Conservation (phyloP, 2,888 invertebrate species). For the Cephus pygmeus region DNA sequence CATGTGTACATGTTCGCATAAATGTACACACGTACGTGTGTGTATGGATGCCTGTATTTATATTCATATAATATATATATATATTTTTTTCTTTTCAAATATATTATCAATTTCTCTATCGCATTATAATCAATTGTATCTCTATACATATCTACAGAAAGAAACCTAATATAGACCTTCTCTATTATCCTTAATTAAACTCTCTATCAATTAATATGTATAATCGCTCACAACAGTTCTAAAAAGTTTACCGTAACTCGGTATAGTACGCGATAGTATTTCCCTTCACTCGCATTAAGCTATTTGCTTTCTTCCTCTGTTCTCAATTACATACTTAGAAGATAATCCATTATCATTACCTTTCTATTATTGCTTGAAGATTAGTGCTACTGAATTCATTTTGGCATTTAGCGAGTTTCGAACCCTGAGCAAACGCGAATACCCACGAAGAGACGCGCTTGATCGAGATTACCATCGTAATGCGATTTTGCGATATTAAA, state of each 20-base stretch:
- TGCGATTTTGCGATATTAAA: conserved; percentile 4
- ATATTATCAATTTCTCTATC: conserved; percentile 62
- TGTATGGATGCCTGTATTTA: conserved; percentile 23
- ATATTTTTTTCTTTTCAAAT: conserved; percentile 42
- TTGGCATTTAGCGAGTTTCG: conserved; percentile 61
- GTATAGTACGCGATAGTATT: conserved; percentile 38
- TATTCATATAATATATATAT: conserved; percentile 24
- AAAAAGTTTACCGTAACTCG: conserved; percentile 42
- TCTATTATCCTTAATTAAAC: conserved; percentile 63
- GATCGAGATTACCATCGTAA: conserved; percentile 23
- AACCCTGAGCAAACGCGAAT: conserved; percentile 54
- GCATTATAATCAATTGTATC: conserved; percentile 49
- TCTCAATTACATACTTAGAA: conserved; percentile 30
- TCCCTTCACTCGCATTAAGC: conserved; percentile 35
- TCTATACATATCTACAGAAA: conserved; percentile 64
- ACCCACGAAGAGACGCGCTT: conserved; percentile 38
- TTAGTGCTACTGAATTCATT: conserved; percentile 59
- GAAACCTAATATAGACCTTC: conserved; percentile 59
- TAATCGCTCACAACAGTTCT: conserved; percentile 56
- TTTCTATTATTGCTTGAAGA: conserved; percentile 61
- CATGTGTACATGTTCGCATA: conserved; percentile 23
- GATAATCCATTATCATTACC: conserved; percentile 36
- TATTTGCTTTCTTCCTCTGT: conserved; percentile 12
- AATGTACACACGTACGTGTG: conserved; percentile 5
- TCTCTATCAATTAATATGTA: conserved; percentile 63